Evolutionary conservation across 2,113 vertebrate species (phyloP).

Genomic region (Oenanthe melanoleuca): DNA sequence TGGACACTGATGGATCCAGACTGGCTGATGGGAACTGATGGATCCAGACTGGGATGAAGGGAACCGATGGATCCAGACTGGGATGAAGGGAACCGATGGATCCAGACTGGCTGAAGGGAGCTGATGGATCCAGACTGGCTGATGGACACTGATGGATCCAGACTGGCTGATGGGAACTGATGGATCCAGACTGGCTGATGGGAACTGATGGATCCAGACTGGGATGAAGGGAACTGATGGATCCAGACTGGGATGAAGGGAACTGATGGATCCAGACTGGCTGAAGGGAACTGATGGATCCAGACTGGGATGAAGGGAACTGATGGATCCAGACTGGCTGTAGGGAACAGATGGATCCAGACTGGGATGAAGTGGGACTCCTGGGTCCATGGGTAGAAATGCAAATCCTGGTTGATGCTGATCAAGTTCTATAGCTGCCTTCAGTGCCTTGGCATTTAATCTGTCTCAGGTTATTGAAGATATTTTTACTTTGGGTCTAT

Average conservation of each 20-base stretch:
- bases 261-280: too few species aligned
- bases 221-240: neutral
- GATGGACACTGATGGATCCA: too few species aligned
- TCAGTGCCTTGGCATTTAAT: neutral
- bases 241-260: neutral
- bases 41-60: neutral
- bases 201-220: too few species aligned
- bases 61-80: too few species aligned
- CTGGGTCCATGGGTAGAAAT: neutral
- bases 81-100: too few species aligned
- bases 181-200: too few species aligned
- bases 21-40: neutral
- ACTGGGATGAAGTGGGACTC: neutral
- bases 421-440: neutral
- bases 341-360: too few species aligned
- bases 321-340: neutral
- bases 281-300: too few species aligned
- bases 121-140: neutral
- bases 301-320: neutral
- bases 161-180: too few species aligned
- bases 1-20: neutral
- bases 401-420: accelerated
- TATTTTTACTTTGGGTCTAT: neutral
- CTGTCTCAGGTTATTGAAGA: neutral
- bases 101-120: neutral